Base-by-base conservation (phyloP, 2,113 vertebrate species). In the Scomber colias region DNA sequence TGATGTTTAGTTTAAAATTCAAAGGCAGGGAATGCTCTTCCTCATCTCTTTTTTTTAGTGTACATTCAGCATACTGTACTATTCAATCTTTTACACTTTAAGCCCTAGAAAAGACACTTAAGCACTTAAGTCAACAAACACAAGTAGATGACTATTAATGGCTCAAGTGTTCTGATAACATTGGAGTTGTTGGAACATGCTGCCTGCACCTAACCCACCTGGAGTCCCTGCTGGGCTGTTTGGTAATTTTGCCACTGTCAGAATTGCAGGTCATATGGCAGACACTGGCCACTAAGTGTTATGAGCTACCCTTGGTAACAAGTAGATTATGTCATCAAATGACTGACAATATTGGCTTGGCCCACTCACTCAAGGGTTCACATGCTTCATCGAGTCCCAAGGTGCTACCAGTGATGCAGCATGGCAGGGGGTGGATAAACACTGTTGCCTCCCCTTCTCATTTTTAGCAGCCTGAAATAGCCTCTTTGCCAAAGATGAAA, bases 1-100 rank as follows among this genome's bases (percentile, higher is more conserved):
- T 81, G 59, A 84, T 64, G 65, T 65, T 59, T 9, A 45, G 61
- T 53, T 54, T 71, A 17, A 69, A 27, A 62, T 63, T 79, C 63
- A 84, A 78, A 79, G 53, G 48, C 27, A 57, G 11, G 19, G 17
- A 24, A 56, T 66, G 40, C 24, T 51, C 45, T 81, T 60, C 30
- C 44, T 61, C 50, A n/a, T 24, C 19, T 49, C 11, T 68, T 62
- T 62, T 62, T 74, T 71, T 40, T 16, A 61, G 31, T 24, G 2
- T 9, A 40, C 35, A 40, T 40, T 40, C 35, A 7, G 7, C 10
- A 7, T 40, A 40, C 35, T 40, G 35, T 40, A 9, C 8, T 7
- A 40, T 40, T 40, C 35, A 40, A 40, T 9, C 6, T 1, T 40
- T 40, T 40, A 40, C 35, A 40, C 35, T 40, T 2, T 40, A 40